Evolutionary conservation across 2,113 vertebrate genomes (phyloP), one percentile per base, ranked within the genome.

Genomic region (Bujurquina vittata): DNA sequence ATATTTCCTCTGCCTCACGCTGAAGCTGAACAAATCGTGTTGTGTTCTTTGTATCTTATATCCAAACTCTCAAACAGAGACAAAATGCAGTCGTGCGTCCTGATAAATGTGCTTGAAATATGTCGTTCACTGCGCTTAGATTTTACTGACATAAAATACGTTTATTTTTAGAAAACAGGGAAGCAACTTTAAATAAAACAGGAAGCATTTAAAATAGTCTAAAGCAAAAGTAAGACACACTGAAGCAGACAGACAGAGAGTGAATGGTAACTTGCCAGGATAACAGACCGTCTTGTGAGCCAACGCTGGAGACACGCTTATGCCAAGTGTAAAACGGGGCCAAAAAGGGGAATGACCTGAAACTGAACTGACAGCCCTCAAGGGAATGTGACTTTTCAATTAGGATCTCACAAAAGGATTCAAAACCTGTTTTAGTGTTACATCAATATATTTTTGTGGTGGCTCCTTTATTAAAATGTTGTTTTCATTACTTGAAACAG

Each of bases 401-500:
- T 63, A 75, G 55, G 60, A 73, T 63, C 77, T 33, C 37, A 74
- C 18, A 81, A 43, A 81, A 26, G 8, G 37, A 75, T 69, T 22
- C 81, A 60, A 17, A 77, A 63, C 11, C 29, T 1, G n/a, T n/a
- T n/a, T 75, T 61, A 59, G 55, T 43, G 31, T 79, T 49, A 75
- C 26, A 63, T 65, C 37, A 54, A 35, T 75, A 84, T 31, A 46
- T n/a, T 69, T 61, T 33, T 52, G 61, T 69, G 62, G 80, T 74
- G 2, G 33, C 69, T 81, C 55, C 35, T 60, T 79, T 77, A 54
- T 52, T 83, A 55, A 54, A 85, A 59, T 75, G 1, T 29, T 67
- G 5, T 61, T 79, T 84, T 58, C 31, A 76, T 37, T 86, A 79
- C 55, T 62, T 83, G 52, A 77, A 63, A 35, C 58, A 79, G 62